A percentile compares a stretch with the other conserved stretches of the same genome.
Conservation (phyloP, 37 sponge, comb jelly and placozoan genomes). For the Mnemiopsis leidyi region DNA sequence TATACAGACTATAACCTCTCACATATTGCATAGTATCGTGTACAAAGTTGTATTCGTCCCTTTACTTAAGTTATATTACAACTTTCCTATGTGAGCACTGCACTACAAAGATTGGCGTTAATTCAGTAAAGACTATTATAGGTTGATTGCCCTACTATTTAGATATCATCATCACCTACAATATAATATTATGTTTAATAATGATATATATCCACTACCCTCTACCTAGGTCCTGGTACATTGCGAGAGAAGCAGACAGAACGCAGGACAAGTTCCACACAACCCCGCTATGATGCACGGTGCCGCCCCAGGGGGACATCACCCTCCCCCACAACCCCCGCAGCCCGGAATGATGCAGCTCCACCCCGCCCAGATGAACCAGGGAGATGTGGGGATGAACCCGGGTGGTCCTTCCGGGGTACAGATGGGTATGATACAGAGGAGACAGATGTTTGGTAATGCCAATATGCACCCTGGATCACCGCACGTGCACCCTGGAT, state of each 20-base stretch:
- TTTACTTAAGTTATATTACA: too few species aligned
- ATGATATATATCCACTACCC: too few species aligned
- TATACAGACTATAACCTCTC: too few species aligned
- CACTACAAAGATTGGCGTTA: too few species aligned
- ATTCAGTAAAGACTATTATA: too few species aligned
- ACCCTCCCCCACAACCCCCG: neutral
- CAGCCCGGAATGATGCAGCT: neutral
- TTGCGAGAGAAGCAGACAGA: neutral
- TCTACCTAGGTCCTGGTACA: slow-evolving; percentile 33
- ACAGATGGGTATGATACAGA: slow-evolving; percentile 28
- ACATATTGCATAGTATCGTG: too few species aligned
- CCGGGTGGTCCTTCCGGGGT: neutral
- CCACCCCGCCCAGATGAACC: slow-evolving; percentile 20
- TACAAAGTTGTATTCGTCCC: too few species aligned
- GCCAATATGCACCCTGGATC: slow-evolving; percentile 39
- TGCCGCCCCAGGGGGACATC: neutral
- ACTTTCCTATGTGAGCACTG: too few species aligned
- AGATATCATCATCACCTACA: too few species aligned
- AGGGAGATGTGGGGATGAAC: neutral
- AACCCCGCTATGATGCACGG: neutral
- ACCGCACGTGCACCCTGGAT: slow-evolving; percentile 6
- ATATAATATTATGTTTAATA: too few species aligned
- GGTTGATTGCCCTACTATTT: too few species aligned
- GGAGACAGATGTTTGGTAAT: neutral
- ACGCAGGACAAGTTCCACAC: neutral